Evolutionary conservation across 2,113 vertebrate species (phyloP).

Genomic region (Coreoperca whiteheadi): DNA sequence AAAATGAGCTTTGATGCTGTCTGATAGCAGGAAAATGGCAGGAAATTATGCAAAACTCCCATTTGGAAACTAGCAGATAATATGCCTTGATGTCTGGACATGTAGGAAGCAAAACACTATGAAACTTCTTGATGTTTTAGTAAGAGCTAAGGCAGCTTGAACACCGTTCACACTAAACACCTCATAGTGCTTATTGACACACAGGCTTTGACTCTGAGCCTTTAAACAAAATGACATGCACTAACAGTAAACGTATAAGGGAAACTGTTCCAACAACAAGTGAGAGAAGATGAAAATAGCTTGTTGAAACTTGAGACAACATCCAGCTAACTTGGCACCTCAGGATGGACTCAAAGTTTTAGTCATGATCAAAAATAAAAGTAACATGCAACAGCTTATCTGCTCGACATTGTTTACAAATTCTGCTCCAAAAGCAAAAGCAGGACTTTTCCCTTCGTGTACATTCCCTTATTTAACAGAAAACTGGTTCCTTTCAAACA

Average conservation of each 20-base stretch:
- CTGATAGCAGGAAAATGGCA: not conserved
- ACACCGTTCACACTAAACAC: conserved; percentile 12
- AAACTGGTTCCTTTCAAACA: not conserved
- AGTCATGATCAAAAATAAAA: conserved; percentile 39
- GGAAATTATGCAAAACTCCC: conserved; percentile 23
- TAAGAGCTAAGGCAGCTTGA: not conserved
- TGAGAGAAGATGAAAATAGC: conserved; percentile 60
- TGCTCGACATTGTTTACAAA: conserved; percentile 3
- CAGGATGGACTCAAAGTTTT: conserved; percentile 2
- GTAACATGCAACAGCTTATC: conserved; percentile 4
- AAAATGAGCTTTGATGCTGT: not conserved
- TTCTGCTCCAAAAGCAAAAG: not conserved
- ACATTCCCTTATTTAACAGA: not conserved
- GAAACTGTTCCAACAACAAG: conserved; percentile 27
- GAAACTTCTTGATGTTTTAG: not conserved
- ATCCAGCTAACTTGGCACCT: conserved; percentile 29
- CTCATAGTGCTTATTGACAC: not conserved
- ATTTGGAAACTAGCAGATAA: not conserved
- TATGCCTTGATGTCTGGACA: not conserved
- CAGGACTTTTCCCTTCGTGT: not conserved
- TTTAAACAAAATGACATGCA: not conserved
- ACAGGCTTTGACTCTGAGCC: not conserved
- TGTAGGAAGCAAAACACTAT: not conserved
- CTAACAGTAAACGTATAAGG: conserved; percentile 7
- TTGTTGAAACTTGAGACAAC: conserved; percentile 62